These are phyloP conservation scores for Metopolophium dirhodum DNA, from an alignment of 1,140 invertebrate genomes.

Conservation along the genomic window DNA sequence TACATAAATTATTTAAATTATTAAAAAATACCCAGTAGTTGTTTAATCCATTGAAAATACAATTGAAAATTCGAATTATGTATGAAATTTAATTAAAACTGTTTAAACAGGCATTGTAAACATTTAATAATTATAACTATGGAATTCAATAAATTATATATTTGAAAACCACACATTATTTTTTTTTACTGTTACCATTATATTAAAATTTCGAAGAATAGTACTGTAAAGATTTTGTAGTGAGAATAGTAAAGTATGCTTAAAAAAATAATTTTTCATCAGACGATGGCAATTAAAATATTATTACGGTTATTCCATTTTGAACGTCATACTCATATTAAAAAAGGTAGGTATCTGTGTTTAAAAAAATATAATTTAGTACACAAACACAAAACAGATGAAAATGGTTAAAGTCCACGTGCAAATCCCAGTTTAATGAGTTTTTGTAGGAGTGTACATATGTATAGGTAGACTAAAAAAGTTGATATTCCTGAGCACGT, in stretches of 20 bases:
- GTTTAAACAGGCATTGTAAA: background rate
- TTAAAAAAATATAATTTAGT: background rate
- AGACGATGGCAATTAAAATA: background rate
- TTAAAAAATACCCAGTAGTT: background rate
- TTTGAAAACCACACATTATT: background rate
- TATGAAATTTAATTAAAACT: background rate
- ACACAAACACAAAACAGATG: background rate
- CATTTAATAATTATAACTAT: background rate
- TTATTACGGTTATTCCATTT: background rate
- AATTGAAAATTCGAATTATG: background rate
- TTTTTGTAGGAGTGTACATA: slow-evolving; percentile 1
- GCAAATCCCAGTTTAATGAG: slow-evolving; percentile 28
- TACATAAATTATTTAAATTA: background rate
- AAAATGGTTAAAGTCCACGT: background rate
- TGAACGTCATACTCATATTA: background rate
- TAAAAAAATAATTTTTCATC: background rate
- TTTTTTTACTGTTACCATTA: background rate
- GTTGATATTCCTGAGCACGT: slow-evolving; percentile 1
- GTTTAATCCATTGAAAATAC: background rate
- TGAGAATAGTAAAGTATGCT: background rate
- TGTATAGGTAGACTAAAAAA: background rate
- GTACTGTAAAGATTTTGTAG: too few relatives aligned
- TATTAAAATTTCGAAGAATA: background rate
- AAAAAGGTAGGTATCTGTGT: background rate
- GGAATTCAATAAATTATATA: background rate